Percentiles rank a stretch among this genome's conserved stretches.
These are phyloP conservation scores for Mormyrops boulengeri DNA, from an alignment of 2,797 vertebrate species.

Conservation along the genomic window DNA sequence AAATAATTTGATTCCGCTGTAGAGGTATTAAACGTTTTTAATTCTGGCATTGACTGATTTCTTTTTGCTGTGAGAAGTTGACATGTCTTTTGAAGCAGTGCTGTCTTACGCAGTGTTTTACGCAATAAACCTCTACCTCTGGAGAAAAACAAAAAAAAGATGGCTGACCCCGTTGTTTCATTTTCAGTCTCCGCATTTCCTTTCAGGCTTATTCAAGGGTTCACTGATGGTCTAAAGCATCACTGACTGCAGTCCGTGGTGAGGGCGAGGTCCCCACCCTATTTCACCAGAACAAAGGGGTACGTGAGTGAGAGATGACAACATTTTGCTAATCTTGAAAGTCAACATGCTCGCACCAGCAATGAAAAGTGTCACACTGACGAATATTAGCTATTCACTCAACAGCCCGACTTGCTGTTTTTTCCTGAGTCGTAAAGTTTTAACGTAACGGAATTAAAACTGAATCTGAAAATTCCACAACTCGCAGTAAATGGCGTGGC, in stretches of 20 bases:
- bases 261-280: neutral
- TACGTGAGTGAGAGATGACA: neutral
- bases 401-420: neutral
- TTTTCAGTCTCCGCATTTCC: slow-evolving; percentile 3
- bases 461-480: slow-evolving; percentile 36
- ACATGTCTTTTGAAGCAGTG: slow-evolving; percentile 79
- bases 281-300: neutral
- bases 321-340: neutral
- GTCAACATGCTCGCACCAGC: neutral
- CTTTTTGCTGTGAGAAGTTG: slow-evolving; percentile 71
- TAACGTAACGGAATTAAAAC: slow-evolving; percentile 37
- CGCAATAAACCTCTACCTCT: slow-evolving; percentile 86
- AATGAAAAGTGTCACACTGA: neutral
- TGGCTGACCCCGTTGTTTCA: slow-evolving; percentile 21
- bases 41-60: slow-evolving; percentile 70
- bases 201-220: neutral
- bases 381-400: neutral
- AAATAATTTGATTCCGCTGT: slow-evolving; percentile 78
- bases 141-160: slow-evolving; percentile 24
- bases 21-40: slow-evolving; percentile 70
- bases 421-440: slow-evolving; percentile 32
- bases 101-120: slow-evolving; percentile 77
- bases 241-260: neutral
- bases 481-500: slow-evolving; percentile 24
- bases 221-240: neutral